Conservation (phyloP, 2,797 vertebrate species). For the Podarcis lilfordi region DNA sequence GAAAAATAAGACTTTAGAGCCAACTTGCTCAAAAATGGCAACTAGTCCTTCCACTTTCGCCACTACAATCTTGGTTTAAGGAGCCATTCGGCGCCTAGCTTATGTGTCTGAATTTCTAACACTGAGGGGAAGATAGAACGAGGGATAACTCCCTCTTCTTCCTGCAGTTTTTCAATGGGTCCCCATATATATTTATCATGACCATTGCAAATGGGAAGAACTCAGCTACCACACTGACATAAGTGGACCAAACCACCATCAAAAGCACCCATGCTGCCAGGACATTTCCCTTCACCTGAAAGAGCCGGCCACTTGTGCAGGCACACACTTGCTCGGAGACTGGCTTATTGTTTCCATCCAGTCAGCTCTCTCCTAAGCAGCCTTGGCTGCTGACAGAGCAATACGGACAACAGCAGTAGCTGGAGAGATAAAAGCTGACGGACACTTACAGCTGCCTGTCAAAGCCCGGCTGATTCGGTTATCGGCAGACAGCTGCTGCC, state of each 20-base stretch:
- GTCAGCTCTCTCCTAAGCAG: neutral
- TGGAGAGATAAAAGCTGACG: conserved; percentile 35
- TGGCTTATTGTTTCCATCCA: neutral
- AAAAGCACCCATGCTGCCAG: neutral
- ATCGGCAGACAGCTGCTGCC: conserved; percentile 62
- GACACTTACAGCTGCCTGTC: conserved; percentile 48
- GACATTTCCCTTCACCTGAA: neutral
- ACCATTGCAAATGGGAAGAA: accelerated
- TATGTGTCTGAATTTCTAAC: no score
- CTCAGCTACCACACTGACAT: neutral
- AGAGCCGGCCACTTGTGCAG: neutral
- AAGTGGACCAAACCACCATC: neutral
- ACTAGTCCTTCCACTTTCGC: no score
- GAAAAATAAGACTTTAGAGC: no score
- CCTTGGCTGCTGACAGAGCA: conserved; percentile 7
- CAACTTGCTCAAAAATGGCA: no score
- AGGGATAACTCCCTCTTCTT: neutral
- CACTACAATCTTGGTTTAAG: no score
- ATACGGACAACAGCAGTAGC: conserved; percentile 22
- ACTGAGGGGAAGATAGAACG: neutral
- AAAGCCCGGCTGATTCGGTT: conserved; percentile 36
- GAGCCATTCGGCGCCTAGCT: no score
- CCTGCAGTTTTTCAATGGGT: neutral
- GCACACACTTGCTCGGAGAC: neutral
- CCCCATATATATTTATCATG: neutral